phyloP scores from a whole-genome alignment of 2,113 vertebrate genomes.

The Onychostoma macrolepis region DNA sequence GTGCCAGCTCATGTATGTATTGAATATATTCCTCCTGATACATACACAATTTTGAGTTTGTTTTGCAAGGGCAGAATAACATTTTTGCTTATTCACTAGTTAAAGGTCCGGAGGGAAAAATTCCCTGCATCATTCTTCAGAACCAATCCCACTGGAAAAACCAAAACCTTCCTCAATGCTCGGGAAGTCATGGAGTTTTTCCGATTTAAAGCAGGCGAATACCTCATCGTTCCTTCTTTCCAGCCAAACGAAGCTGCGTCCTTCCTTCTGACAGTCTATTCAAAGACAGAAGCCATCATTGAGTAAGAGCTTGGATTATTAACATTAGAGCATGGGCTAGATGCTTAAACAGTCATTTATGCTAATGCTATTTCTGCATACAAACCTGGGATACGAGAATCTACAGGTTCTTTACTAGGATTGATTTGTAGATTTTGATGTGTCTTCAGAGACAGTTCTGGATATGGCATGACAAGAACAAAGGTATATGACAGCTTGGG shows the following conservation, averaged over 20 bases:
- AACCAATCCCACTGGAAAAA: conserved; percentile 46
- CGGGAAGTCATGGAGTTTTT: conserved; percentile 68
- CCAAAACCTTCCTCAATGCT: conserved; percentile 51
- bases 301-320: conserved; percentile 57
- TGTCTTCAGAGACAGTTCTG: conserved; percentile 64
- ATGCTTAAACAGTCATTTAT: not conserved
- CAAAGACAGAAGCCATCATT: conserved; percentile 58
- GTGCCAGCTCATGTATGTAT: conserved; percentile 69
- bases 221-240: conserved; percentile 71
- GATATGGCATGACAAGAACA: conserved; percentile 12
- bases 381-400: not conserved
- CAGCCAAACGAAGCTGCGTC: conserved; percentile 59
- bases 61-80: not conserved
- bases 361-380: not conserved
- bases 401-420: not conserved
- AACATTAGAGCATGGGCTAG: not conserved
- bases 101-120: conserved; percentile 53
- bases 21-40: not conserved
- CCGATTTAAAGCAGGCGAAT: conserved; percentile 64
- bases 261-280: conserved; percentile 69
- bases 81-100: conserved; percentile 7
- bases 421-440: not conserved
- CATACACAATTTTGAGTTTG: too few species aligned
- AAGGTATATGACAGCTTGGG: not conserved
- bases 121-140: conserved; percentile 69